Evolutionary conservation across 2,797 vertebrate species (phyloP).

Genomic region (Dermochelys coriacea): DNA sequence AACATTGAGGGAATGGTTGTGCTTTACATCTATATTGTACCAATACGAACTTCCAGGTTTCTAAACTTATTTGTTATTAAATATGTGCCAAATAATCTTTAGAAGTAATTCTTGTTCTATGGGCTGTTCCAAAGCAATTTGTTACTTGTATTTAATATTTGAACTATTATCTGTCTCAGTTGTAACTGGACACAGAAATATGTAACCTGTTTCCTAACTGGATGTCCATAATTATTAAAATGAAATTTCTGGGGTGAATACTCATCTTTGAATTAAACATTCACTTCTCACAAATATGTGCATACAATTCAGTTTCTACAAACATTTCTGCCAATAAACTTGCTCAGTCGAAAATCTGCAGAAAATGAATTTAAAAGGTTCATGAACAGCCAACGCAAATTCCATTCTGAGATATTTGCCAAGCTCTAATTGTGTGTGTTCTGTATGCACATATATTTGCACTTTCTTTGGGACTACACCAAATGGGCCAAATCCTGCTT

Average conservation of each 20-base stretch:
- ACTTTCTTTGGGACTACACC: neutral
- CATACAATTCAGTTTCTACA: neutral
- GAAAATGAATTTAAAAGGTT: neutral
- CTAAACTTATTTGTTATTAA: neutral
- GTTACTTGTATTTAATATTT: neutral
- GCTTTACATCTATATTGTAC: neutral
- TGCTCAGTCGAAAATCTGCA: neutral
- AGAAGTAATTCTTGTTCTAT: neutral
- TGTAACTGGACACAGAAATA: neutral
- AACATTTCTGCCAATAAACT: neutral
- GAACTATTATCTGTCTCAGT: neutral
- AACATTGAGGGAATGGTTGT: neutral
- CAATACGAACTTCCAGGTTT: neutral
- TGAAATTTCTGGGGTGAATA: neutral
- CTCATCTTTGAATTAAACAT: neutral
- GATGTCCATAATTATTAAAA: neutral
- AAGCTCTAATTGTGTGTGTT: neutral
- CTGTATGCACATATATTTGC: neutral
- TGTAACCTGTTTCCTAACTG: neutral
- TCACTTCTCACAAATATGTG: neutral
- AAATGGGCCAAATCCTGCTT: neutral
- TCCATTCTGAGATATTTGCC: neutral
- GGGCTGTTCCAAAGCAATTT: too few species aligned
- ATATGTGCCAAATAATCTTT: neutral
- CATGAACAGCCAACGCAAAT: neutral